Conservation (phyloP, 2,888 invertebrate species). For the Pterostichus niger region DNA sequence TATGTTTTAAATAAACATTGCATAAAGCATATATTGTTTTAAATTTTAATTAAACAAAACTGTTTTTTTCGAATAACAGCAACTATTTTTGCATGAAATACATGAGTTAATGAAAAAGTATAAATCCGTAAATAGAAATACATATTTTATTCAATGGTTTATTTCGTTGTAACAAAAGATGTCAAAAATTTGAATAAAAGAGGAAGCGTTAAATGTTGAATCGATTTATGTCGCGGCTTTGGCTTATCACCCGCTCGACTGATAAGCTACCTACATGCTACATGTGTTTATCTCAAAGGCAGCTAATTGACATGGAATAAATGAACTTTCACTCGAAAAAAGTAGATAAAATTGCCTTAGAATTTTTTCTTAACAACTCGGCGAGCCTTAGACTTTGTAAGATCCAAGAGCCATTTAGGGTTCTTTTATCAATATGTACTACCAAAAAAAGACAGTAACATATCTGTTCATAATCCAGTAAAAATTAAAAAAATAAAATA, state of each 20-base stretch:
- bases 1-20: no score
- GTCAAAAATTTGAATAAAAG: constrained; percentile 35
- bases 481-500: no score
- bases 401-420: no score
- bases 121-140: not conserved
- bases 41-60: not conserved
- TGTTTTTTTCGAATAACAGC: constrained; percentile 15
- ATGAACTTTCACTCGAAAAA: not conserved
- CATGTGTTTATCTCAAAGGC: not conserved
- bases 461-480: no score
- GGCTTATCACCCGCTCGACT: constrained; percentile 25
- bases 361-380: no score
- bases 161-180: constrained; percentile 18
- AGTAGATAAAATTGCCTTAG: not conserved
- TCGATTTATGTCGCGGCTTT: not conserved
- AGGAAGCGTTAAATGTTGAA: constrained; percentile 30
- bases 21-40: no score
- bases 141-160: constrained; percentile 28
- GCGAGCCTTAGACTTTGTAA: no score
- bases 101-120: not conserved
- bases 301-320: not conserved
- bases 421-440: no score
- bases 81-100: not conserved
- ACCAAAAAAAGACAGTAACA: no score
- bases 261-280: constrained; percentile 29